phyloP scores from a whole-genome alignment of 2,113 vertebrate species.

The Elephantulus edwardii region DNA sequence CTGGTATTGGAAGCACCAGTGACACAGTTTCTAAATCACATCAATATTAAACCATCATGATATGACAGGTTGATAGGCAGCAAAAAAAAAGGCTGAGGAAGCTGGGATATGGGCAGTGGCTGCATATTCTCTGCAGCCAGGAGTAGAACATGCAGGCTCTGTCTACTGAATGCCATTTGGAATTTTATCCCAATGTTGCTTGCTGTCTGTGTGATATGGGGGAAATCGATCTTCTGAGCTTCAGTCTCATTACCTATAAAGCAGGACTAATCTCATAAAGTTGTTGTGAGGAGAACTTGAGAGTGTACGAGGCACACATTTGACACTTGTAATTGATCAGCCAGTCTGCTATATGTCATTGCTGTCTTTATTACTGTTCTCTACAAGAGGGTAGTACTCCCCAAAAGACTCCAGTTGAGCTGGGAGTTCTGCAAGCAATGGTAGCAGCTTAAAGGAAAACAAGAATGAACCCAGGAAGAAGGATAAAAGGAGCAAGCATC shows the following conservation, averaged over 20 bases:
- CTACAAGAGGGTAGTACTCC: background rate
- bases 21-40: background rate
- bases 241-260: background rate
- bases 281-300: background rate
- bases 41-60: background rate
- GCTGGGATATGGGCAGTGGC: too few species aligned
- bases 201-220: background rate
- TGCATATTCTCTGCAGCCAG: background rate
- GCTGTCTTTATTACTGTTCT: background rate
- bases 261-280: background rate
- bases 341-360: background rate
- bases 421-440: background rate
- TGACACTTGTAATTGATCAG: too few species aligned
- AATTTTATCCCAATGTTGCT: background rate
- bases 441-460: constrained; percentile 1
- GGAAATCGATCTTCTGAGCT: background rate
- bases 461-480: background rate
- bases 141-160: rapidly evolving
- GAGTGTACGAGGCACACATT: background rate
- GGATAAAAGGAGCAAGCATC: background rate
- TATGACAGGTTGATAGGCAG: background rate
- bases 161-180: background rate
- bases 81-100: background rate
- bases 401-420: background rate
- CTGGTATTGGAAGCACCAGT: background rate